These are phyloP conservation scores for Sturmia bella DNA, from an alignment of 2,888 invertebrate species.

Conservation along the genomic window DNA sequence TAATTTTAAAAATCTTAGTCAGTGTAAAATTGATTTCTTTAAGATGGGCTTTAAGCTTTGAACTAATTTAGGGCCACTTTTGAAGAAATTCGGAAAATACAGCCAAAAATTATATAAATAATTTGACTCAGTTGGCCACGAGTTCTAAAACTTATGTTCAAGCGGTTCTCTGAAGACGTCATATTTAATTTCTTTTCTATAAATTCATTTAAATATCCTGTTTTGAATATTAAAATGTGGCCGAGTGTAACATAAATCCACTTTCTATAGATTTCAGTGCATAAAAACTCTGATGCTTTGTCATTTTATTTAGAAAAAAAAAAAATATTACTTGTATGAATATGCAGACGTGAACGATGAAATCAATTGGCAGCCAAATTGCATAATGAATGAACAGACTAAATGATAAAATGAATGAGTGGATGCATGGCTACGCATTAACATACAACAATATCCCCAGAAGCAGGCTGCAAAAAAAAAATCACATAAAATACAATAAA, in stretches of 20 bases:
- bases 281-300: not conserved
- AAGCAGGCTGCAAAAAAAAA: conserved; percentile 22
- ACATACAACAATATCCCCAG: conserved; percentile 18
- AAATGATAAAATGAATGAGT: conserved; percentile 46
- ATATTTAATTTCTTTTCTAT: no score
- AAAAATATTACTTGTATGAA: conserved; percentile 59
- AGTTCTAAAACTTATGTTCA: no score
- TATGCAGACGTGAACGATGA: conserved; percentile 47
- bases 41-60: no score
- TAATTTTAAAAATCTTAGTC: no score
- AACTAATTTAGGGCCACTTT: no score
- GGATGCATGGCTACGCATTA: conserved; percentile 30
- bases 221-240: not conserved
- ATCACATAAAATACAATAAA: conserved; percentile 27
- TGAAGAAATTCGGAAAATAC: no score
- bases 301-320: conserved; percentile 48
- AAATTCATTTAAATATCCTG: no score
- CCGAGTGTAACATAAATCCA: not conserved
- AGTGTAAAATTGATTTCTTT: no score
- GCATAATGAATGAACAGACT: conserved; percentile 65
- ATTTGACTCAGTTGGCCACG: no score
- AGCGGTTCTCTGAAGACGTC: no score
- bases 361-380: conserved; percentile 68
- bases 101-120: no score
- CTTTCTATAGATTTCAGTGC: not conserved